Evolutionary conservation across 2,888 invertebrate genomes (phyloP).

Genomic region (Cecidostiba fungosa): DNA sequence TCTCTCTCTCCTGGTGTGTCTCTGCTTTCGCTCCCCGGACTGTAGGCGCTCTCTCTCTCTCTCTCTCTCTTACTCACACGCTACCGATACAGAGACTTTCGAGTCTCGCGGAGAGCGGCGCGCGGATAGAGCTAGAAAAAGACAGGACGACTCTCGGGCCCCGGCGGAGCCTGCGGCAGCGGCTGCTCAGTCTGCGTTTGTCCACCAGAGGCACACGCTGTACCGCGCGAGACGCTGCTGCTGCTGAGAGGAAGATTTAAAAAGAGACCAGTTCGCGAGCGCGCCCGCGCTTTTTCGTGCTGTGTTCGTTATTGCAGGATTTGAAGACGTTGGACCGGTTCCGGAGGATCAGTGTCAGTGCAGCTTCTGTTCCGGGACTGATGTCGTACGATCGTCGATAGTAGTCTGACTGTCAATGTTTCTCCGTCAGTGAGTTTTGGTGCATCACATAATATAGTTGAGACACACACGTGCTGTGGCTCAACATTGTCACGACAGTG

Average conservation of each 20-base stretch:
- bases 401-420: background rate
- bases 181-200: conserved; percentile 78
- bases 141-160: conserved; percentile 67
- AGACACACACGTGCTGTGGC: too few relatives aligned
- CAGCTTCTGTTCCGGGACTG: too few relatives aligned
- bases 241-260: too few relatives aligned
- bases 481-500: conserved; percentile 1
- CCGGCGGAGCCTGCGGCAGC: conserved; percentile 61
- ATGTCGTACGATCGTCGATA: too few relatives aligned
- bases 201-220: conserved; percentile 77
- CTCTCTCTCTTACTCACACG: background rate
- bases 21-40: background rate
- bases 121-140: conserved; percentile 70
- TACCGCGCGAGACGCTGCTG: conserved; percentile 41
- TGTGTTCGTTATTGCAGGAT: background rate
- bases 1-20: conserved; percentile 15
- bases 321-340: background rate
- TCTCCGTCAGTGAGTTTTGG: too few relatives aligned
- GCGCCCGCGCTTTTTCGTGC: background rate
- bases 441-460: too few relatives aligned
- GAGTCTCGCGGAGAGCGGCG: conserved; percentile 43
- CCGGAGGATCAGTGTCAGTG: too few relatives aligned
- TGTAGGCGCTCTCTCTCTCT: background rate
- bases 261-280: too few relatives aligned
- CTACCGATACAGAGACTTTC: background rate